Evolutionary conservation across 2,888 invertebrate species (phyloP), one percentile per base, ranked within the genome.

Genomic region (Agrochola lota): DNA sequence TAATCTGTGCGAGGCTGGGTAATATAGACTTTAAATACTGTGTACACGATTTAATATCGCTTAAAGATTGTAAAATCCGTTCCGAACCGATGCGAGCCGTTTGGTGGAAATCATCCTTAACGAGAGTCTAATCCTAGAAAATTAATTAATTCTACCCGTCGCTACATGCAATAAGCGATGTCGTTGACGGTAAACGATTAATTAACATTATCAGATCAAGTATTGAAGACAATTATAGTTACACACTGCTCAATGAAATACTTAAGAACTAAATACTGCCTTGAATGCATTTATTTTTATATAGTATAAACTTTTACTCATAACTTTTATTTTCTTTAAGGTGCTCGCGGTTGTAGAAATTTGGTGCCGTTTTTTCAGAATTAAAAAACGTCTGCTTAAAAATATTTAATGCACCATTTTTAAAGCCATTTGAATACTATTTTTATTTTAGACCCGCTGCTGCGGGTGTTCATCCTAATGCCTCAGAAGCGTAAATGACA

Each of bases 261-360:
- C 64, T 74, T 85, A 81, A 72, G 74, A 46, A 84, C 81, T 67
- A 72, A 77, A 76, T 67, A 88, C 83, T 88, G 86, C 84, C 88
- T 81, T 81, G 15, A 77, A 81, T 83, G 88, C 88, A 88, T 88
- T 88, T 88, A 88, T 88, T 86, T 81, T 85, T 80, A 72, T 62
- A 68, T 85, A 77, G 55, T 76, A 26, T 73, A 75, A 69, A 80
- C 40, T 40, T 77, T 43, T 63, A 72, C 71, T 77, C 64, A 2
- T 68, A 77, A 68, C 40, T 52, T 64, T 77, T 62, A 57, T 63
- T 69, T 63, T 66, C 4, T 70, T 17, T 73, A 64, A 71, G 72
- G 57, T 73, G 57, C 63, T 70, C 30, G 43, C 35, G 62, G 59
- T 72, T 64, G n/a, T 70, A 8, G 40, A 62, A 11, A 43, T 9